Conservation (phyloP, 2,888 invertebrate genomes). For the Tinea pellionella region DNA sequence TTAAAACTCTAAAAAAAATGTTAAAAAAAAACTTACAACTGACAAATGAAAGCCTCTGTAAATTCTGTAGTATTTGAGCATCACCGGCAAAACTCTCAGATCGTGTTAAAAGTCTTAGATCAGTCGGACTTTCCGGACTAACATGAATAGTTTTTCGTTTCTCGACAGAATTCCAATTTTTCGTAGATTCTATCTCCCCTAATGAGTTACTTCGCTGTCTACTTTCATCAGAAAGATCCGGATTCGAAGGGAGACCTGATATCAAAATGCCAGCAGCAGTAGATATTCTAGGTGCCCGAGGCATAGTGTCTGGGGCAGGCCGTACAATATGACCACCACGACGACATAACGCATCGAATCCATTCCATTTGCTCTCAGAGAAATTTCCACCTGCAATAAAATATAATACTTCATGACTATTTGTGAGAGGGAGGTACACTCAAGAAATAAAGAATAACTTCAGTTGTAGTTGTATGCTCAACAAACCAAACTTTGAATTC, state of each 20-base stretch:
- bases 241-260: slow-evolving; percentile 60
- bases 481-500: too few species aligned
- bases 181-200: slow-evolving; percentile 40
- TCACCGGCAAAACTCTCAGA: slow-evolving; percentile 86
- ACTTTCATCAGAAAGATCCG: slow-evolving; percentile 44
- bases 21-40: slow-evolving; percentile 3
- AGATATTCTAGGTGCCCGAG: slow-evolving; percentile 41
- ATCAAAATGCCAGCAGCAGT: slow-evolving; percentile 66
- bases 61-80: slow-evolving; percentile 78
- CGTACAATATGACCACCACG: slow-evolving; percentile 53
- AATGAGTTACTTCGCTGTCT: slow-evolving; percentile 57
- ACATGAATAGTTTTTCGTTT: slow-evolving; percentile 64
- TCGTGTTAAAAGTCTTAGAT: slow-evolving; percentile 69
- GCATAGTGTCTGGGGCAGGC: slow-evolving; percentile 24
- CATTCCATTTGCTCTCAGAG: slow-evolving; percentile 34
- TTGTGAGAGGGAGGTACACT: too few species aligned
- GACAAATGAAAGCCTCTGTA: slow-evolving; percentile 65
- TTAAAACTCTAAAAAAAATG: not conserved
- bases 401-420: not conserved
- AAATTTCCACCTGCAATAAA: slow-evolving; percentile 16
- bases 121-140: slow-evolving; percentile 72
- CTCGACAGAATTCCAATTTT: slow-evolving; percentile 37
- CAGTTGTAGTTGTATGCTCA: too few species aligned
- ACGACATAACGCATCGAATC: slow-evolving; percentile 52
- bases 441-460: too few species aligned